A percentile compares a stretch with the other conserved stretches of the same genome.
Evolutionary conservation across 2,888 invertebrate genomes (phyloP).

Genomic region (Cryptus armator): DNA sequence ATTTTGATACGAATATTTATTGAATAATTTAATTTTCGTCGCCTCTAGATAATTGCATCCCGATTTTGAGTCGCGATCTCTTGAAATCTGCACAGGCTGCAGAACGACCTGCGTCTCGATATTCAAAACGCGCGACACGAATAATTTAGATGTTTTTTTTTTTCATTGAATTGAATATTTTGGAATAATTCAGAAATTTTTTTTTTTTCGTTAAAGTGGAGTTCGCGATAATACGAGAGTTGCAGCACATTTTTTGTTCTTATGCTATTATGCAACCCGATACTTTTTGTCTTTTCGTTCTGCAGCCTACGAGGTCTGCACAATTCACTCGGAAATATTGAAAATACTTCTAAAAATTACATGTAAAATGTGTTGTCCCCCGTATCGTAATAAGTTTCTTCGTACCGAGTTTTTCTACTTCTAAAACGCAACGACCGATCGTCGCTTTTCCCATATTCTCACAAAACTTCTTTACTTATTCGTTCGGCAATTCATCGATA

Average conservation of each 20-base stretch:
- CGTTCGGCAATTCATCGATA: background rate
- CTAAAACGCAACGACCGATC: conserved; percentile 5
- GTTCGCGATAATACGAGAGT: conserved; percentile 13
- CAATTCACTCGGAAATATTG: conserved; percentile 33
- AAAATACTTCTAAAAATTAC: conserved; percentile 45
- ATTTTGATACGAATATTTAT: conserved; percentile 14
- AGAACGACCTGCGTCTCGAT: conserved; percentile 12
- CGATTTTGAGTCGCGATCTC: conserved; percentile 2
- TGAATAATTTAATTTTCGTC: conserved; percentile 7
- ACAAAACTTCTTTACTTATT: background rate
- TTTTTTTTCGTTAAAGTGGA: conserved; percentile 8
- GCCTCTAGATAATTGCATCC: conserved; percentile 8
- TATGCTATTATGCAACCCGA: conserved; percentile 11
- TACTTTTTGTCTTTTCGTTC: conserved; percentile 8
- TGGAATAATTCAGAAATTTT: background rate
- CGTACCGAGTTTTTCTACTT: background rate
- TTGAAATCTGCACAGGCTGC: conserved; percentile 16
- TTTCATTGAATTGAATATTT: background rate
- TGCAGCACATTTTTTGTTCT: background rate
- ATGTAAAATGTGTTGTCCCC: conserved; percentile 16
- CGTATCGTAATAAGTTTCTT: conserved; percentile 2
- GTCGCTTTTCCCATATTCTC: background rate
- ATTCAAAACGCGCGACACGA: conserved; percentile 10
- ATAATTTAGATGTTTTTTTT: background rate
- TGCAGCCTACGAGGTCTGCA: conserved; percentile 13